A percentile compares a stretch with the other conserved stretches of the same genome.
These are phyloP conservation scores for Brachypteracias leptosomus DNA, from an alignment of 2,113 vertebrate genomes.

Conservation along the genomic window DNA sequence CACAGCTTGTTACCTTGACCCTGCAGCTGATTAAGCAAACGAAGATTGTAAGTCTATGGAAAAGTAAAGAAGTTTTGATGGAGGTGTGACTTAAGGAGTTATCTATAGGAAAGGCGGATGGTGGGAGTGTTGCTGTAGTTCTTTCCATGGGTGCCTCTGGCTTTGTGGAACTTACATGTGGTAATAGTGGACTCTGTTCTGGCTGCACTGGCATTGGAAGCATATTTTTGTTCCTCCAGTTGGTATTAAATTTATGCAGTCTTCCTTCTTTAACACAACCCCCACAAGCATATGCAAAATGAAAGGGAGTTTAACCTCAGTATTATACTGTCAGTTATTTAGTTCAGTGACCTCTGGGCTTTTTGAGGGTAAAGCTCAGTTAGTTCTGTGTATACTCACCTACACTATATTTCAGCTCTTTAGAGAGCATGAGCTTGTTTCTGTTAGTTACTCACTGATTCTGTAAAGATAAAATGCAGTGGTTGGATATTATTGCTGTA, in stretches of 20 bases:
- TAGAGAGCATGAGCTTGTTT: not conserved
- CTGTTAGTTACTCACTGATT: not conserved
- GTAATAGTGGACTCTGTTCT: not conserved
- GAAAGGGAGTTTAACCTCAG: not conserved
- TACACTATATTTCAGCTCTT: not conserved
- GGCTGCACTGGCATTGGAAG: accelerated
- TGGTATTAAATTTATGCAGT: not conserved
- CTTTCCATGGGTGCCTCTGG: not conserved
- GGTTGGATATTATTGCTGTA: not conserved
- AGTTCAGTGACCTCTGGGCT: not conserved
- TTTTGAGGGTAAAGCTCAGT: not conserved
- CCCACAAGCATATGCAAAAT: not conserved
- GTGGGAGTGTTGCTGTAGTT: too few relatives aligned
- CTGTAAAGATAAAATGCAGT: not conserved
- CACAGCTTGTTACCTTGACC: not conserved
- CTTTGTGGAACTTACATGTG: not conserved
- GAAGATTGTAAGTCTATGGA: too few relatives aligned
- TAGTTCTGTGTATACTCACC: not conserved
- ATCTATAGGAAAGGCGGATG: too few relatives aligned
- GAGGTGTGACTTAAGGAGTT: too few relatives aligned
- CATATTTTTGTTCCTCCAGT: not conserved
- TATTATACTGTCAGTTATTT: not conserved
- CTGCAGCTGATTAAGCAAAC: too few relatives aligned
- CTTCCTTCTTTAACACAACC: not conserved
- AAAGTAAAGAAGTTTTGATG: too few relatives aligned